phyloP scores from a whole-genome alignment of 1,140 invertebrate genomes.

The Drosophila serrata region DNA sequence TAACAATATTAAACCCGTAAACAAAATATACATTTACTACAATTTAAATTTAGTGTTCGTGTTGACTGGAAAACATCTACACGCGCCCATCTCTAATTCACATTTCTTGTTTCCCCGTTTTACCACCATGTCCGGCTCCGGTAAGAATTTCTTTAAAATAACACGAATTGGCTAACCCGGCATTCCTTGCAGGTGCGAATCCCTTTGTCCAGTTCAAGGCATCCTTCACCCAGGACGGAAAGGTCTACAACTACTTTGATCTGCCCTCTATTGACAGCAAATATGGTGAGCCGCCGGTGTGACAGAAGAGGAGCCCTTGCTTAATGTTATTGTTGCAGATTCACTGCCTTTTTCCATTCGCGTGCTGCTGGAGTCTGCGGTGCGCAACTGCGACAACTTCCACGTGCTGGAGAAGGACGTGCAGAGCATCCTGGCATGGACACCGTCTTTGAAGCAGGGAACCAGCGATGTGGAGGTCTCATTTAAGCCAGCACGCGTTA shows the following conservation, averaged over 20 bases:
- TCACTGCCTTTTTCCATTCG: conserved; percentile 96
- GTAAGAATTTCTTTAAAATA: conserved; percentile 10
- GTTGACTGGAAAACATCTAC: neutral
- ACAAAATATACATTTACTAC: neutral
- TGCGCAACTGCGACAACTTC: conserved; percentile 98
- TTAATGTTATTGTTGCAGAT: conserved; percentile 80
- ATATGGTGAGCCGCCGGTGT: conserved; percentile 89
- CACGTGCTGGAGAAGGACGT: conserved; percentile 95
- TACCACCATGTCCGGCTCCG: conserved; percentile 32
- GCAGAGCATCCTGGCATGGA: conserved; percentile 96
- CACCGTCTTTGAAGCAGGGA: conserved; percentile 87
- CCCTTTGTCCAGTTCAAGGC: conserved; percentile 89
- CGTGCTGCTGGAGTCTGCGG: conserved; percentile 96
- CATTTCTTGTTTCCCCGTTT: conserved; percentile 6
- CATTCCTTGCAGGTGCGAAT: conserved; percentile 87
- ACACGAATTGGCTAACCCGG: conserved; percentile 1
- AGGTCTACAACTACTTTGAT: conserved; percentile 92
- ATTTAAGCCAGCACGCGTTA: conserved; percentile 97
- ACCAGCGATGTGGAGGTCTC: conserved; percentile 94
- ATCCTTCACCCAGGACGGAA: conserved; percentile 88
- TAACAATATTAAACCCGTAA: neutral
- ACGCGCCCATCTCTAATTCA: conserved; percentile 6
- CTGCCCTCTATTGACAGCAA: conserved; percentile 88
- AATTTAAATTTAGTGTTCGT: neutral
- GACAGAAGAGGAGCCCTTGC: neutral